Base-by-base conservation (phyloP, 2,797 vertebrate species). In the Glossophaga mutica region DNA sequence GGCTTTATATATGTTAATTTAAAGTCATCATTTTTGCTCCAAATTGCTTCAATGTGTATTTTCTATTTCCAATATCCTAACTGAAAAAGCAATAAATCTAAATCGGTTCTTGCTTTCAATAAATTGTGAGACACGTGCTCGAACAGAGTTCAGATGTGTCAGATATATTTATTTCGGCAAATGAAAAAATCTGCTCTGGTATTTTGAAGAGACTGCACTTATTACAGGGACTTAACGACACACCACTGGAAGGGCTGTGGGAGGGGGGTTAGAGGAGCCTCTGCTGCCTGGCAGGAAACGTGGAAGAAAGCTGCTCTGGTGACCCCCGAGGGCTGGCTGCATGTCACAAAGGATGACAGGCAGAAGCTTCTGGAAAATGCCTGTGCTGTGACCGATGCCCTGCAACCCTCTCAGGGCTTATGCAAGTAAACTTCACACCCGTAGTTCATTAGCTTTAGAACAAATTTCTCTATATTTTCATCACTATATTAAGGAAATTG, bases 211-310 rank as follows among this genome's bases (percentile, higher is more conserved):
- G 24, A 71, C 77, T 90, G 5, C 87, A 26, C 71, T 76, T 67
- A 62, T 77, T 84, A 32, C 7, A 50, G 26, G 5, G 2, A n/a
- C 2, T 76, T 74, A 37, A 32, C 18, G 29, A 29, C 14, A 21
- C 3, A 26, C 6, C 16, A 42, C 3, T 0, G 14, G 6, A 48
- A 42, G 1, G 5, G 3, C 9, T 37, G 9, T 44, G 0, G 1
- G 82, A 55, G 4, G 3, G 9, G 32, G 39, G 10, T 81, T 59
- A 39, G 52, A 34, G 11, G 39, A 34, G 1, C 34, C 26, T 26
- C 55, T 24, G 3, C 1, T 22, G 22, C 2, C 14, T 59, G 37
- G 50, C 19, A 10, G 11, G 29, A 94, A 85, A 62, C 2, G n/a
- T 65, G 29, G 4, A 70, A 34, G 19, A 67, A 90, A 76, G 6